Evolutionary conservation across 2,888 invertebrate genomes (phyloP), one percentile per base, ranked within the genome.

Genomic region (Ormia ochracea): DNA sequence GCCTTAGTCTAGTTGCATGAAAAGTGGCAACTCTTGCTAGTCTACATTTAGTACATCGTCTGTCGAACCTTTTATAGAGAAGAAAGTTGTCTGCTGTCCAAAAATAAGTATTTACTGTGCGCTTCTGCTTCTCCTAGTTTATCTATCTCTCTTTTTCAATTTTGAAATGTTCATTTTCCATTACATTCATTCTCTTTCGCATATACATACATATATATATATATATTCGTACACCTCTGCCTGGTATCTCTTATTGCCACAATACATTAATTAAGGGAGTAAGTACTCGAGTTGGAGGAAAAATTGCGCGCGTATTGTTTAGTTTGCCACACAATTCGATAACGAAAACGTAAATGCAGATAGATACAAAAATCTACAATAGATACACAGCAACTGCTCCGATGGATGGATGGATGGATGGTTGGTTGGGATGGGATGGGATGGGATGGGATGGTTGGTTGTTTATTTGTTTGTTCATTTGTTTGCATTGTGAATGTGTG

Each of bases 301-400:
- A 79, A 80, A 80, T 73, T 28, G 80, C 80, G 80, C 80, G 76
- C 72, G 66, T 72, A 59, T 75, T 79, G 63, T 76, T 68, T 76
- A 52, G 72, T 68, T 73, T 76, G 68, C 33, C 54, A 61, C 33
- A 43, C 10, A 26, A n/a, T 38, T 48, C 14, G 43, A 43, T 33
- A 23, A 66, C 38, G 50, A 65, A 50, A 66, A 70, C 63, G 52
- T 78, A 74, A 65, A 68, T 70, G 33, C 77, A 54, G 68, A 74
- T 82, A 81, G 78, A 82, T 76, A 82, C 76, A 81, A 78, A 82
- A 81, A 73, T 76, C 73, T 70, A 78, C 80, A 76, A 80, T 80
- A 82, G 80, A 82, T 82, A 81, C 76, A 81, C 74, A 75, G 77
- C 73, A 68, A 65, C 78, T 68, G 68, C 56, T 63, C 41, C 14